Evolutionary conservation across 2,113 vertebrate genomes (phyloP).

Genomic region (Hyaena hyaena): DNA sequence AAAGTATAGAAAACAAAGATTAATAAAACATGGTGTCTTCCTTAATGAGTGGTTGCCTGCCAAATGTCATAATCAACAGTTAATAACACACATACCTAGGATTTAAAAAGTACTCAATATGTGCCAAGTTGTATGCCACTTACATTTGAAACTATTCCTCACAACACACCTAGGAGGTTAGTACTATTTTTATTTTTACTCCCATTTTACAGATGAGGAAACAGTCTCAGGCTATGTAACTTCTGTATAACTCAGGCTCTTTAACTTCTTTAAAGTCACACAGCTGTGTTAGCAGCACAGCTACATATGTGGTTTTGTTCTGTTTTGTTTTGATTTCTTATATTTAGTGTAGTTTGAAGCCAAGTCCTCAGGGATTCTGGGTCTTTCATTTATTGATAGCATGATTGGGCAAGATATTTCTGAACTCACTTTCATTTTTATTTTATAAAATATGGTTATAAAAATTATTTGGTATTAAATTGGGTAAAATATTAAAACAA

Average conservation of each 20-base stretch:
- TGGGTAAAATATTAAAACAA: background rate
- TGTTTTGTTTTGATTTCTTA: background rate
- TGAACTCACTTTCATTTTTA: conserved; percentile 6
- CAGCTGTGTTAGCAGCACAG: background rate
- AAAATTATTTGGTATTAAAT: background rate
- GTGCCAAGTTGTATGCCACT: background rate
- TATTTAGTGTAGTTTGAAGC: background rate
- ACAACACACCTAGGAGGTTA: background rate
- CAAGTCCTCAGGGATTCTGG: background rate
- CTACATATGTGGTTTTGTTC: background rate
- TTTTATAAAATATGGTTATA: background rate
- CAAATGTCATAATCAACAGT: background rate
- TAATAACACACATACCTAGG: background rate
- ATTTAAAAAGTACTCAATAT: background rate
- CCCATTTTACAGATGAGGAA: background rate
- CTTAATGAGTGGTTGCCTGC: background rate
- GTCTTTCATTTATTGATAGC: background rate
- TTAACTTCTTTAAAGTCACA: conserved; percentile 9
- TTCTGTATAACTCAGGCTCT: background rate
- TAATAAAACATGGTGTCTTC: background rate
- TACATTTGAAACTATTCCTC: background rate
- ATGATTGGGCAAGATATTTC: background rate
- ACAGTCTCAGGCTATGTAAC: background rate
- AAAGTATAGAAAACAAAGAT: background rate
- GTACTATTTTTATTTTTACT: background rate